Base-by-base conservation (phyloP, 2,888 invertebrate species). In the Agriotes lineatus region DNA sequence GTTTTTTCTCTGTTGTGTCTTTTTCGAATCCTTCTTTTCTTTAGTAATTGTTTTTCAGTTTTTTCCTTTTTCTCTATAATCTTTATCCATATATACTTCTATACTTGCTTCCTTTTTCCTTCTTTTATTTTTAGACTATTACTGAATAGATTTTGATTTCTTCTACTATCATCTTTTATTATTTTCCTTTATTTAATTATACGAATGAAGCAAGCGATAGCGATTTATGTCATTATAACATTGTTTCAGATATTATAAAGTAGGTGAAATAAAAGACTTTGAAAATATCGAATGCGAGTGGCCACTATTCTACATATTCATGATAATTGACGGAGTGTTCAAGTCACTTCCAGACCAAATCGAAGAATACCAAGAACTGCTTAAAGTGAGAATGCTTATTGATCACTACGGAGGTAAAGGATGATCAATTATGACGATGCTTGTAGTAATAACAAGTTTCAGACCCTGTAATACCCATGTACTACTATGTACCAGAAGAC, bases 241-340 rank as follows among this genome's bases (percentile, higher is more conserved):
- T n/a, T 44, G 9, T 2, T n/a, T 9, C 66, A 88, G 91, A 75
- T 96, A 93, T 85, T 99, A 98, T 82, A 88, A 92, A 74, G 91
- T 93, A 78, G 96, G 96, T 12, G 97, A 99, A 86, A 90, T 97
- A 1, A 97, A 96, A 84, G 93, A 96, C 80, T 99, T 97, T 85
- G 97, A 99, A 80, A 94, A 94, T 44, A 89, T 99, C 10, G 99
- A 99, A 85, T 96, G 96, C 74, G 98, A 99, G 83, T 99, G 99
- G 97, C 99, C 99, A 0, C 84, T 99, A 56, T 98, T 99, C 84
- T 96, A 94, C 80, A 93, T 97, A 44, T 94, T 93, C 82, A 94
- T 99, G 92, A 94, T 98, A 52, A 96, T 99, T 75, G 98, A 99
- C 83, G 97, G 98, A 7, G 94, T 95, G 54, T 96, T 95, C 81